Evolutionary conservation across 1,140 invertebrate species (phyloP).

Genomic region (Dreissena rostriformis): DNA sequence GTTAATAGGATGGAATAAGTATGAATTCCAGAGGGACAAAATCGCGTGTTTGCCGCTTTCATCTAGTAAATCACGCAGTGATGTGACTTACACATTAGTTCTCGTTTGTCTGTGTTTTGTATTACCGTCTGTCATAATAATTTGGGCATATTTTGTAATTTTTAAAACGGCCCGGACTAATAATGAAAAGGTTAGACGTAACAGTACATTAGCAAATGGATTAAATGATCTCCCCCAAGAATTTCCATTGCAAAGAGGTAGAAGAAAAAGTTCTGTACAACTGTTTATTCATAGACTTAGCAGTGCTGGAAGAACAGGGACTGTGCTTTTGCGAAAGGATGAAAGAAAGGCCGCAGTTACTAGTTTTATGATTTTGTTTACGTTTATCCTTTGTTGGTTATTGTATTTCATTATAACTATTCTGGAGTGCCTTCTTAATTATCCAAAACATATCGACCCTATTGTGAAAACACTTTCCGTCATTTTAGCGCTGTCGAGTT

Average conservation of each 20-base stretch:
- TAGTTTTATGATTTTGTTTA: slow-evolving; percentile 83
- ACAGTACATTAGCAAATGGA: slow-evolving; percentile 82
- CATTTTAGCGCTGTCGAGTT: slow-evolving; percentile 77
- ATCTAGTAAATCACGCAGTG: slow-evolving; percentile 58
- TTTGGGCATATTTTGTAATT: slow-evolving; percentile 88
- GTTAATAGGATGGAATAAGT: slow-evolving; percentile 75
- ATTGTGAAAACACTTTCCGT: slow-evolving; percentile 70
- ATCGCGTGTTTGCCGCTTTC: slow-evolving; percentile 75
- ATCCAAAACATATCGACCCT: slow-evolving; percentile 66
- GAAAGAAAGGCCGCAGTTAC: slow-evolving; percentile 84
- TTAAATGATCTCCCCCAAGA: slow-evolving; percentile 60
- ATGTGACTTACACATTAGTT: slow-evolving; percentile 74
- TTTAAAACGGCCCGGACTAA: slow-evolving; percentile 88
- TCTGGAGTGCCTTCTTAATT: slow-evolving; percentile 72
- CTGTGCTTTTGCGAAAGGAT: slow-evolving; percentile 80
- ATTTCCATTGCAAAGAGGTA: slow-evolving; percentile 61
- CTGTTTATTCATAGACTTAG: slow-evolving; percentile 71
- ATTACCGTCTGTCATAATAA: slow-evolving; percentile 85
- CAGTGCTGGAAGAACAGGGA: slow-evolving; percentile 67
- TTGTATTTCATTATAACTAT: slow-evolving; percentile 82
- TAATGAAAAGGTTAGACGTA: slow-evolving; percentile 86
- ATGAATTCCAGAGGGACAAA: slow-evolving; percentile 75
- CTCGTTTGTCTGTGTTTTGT: slow-evolving; percentile 81
- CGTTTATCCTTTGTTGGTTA: slow-evolving; percentile 84
- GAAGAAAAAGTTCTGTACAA: slow-evolving; percentile 75